Conservation (phyloP, 2,797 vertebrate genomes). For the Enteromius afrohamiltoni region DNA sequence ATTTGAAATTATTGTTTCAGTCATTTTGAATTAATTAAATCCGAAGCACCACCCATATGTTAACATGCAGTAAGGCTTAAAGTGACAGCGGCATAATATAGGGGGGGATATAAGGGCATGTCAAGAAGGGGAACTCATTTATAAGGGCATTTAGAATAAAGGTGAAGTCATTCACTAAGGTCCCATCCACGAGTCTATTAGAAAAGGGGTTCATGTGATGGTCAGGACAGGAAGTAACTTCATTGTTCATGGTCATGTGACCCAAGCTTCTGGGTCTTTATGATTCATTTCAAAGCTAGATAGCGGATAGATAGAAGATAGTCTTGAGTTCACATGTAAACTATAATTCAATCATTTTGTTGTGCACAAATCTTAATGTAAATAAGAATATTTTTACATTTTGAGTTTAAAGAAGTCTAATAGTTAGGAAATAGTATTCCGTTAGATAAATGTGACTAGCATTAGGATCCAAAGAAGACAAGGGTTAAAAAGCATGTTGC, state of each 20-base stretch:
- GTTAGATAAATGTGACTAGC: neutral
- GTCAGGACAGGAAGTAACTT: neutral
- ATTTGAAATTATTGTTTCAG: neutral
- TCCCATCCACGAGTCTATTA: neutral
- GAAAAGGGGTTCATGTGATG: neutral
- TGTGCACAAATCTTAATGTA: neutral
- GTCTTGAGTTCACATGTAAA: neutral
- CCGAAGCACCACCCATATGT: neutral
- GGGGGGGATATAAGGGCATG: neutral
- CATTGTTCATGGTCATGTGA: neutral
- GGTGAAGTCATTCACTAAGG: neutral
- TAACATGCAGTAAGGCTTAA: neutral
- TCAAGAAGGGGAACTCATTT: neutral
- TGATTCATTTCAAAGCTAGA: neutral
- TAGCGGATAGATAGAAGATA: neutral
- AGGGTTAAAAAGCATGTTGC: neutral
- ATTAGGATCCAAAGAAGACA: neutral
- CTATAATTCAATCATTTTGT: neutral
- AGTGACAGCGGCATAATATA: neutral
- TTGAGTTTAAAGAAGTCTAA: neutral
- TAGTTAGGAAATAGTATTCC: neutral
- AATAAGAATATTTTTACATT: neutral
- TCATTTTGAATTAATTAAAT: neutral
- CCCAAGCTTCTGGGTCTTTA: neutral
- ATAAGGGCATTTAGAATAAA: neutral